Conservation (phyloP, 2,113 vertebrate species). For the Rhipidura dahli region DNA sequence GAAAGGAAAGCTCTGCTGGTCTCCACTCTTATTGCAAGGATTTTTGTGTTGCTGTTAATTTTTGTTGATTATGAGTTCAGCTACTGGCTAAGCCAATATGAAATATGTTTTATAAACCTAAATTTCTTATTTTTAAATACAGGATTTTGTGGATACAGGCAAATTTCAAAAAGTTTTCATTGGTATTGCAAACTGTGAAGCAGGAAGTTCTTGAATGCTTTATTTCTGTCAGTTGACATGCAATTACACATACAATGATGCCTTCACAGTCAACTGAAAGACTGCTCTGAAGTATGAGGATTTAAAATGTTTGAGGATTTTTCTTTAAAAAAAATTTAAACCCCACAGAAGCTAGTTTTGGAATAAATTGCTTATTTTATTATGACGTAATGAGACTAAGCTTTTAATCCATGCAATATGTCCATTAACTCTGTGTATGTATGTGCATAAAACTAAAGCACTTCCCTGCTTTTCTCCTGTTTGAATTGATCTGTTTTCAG, state of each 20-base stretch:
- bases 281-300: not conserved
- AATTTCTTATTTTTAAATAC: not conserved
- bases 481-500: not conserved
- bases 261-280: not conserved
- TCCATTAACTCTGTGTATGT: conserved; percentile 33
- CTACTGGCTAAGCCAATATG: not conserved
- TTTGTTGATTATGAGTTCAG: not conserved
- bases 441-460: conserved; percentile 37
- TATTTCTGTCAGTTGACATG: not conserved
- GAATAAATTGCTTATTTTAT: conserved; percentile 30
- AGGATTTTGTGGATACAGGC: not conserved
- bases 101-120: not conserved
- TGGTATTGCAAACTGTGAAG: not conserved
- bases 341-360: not conserved
- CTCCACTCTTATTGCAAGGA: not conserved
- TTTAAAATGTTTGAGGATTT: not conserved
- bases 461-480: conserved; percentile 7
- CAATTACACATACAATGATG: not conserved
- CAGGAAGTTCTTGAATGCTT: not conserved
- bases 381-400: conserved; percentile 33
- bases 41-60: not conserved
- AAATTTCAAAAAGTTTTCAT: not conserved
- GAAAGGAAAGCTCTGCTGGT: not conserved
- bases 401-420: conserved; percentile 25
- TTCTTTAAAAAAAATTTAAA: not conserved